Evolutionary conservation across 1,140 invertebrate genomes (phyloP).

Genomic region (Adoxophyes honmai): DNA sequence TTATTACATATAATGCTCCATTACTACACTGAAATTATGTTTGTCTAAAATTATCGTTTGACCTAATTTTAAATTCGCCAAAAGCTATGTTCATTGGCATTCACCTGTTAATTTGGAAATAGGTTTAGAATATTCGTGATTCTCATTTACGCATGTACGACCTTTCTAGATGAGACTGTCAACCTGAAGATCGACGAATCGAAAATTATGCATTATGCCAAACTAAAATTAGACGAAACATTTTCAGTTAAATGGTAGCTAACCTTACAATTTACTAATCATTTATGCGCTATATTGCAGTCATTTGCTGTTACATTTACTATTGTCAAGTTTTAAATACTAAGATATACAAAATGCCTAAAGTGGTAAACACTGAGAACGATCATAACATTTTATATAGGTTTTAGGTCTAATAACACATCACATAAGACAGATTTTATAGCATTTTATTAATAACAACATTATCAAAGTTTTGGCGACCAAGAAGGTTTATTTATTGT

Average conservation of each 20-base stretch:
- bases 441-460: not conserved
- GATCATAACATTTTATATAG: constrained; percentile 9
- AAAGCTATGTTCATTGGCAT: too few species aligned
- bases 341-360: not conserved
- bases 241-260: too few species aligned
- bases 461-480: constrained; percentile 13
- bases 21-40: too few species aligned
- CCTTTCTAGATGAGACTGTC: too few species aligned
- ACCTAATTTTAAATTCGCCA: too few species aligned
- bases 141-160: too few species aligned
- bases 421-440: constrained; percentile 14
- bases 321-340: constrained; percentile 4
- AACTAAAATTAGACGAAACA: too few species aligned
- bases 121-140: too few species aligned
- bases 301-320: constrained; percentile 2
- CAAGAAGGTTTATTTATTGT: constrained; percentile 6
- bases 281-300: not conserved
- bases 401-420: constrained; percentile 9
- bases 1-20: not conserved
- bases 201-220: too few species aligned
- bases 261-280: not conserved
- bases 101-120: too few species aligned
- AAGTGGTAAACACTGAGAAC: not conserved
- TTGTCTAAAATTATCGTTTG: too few species aligned
- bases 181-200: too few species aligned